Evolutionary conservation across 1,140 invertebrate species (phyloP).

Genomic region (Globodera ellingtonae): DNA sequence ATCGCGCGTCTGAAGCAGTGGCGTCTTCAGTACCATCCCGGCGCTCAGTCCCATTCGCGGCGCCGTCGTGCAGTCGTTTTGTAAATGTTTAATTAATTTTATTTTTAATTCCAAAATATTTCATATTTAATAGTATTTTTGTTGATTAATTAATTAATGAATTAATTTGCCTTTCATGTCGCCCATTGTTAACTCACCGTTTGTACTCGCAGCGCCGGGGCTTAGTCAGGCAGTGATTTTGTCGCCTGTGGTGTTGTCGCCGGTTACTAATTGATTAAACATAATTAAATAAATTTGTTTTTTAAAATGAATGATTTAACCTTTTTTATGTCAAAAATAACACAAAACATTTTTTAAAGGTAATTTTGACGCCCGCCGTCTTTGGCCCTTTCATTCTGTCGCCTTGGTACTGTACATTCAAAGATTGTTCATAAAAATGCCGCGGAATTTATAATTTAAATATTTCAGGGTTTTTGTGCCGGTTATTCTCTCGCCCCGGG

Average conservation of each 20-base stretch:
- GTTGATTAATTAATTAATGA: too few species aligned
- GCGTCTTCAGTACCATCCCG: neutral
- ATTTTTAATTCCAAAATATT: too few species aligned
- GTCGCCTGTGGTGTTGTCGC: conserved; percentile 44
- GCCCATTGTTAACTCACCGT: conserved; percentile 9
- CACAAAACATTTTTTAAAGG: neutral
- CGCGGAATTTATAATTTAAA: neutral
- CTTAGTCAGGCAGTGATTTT: conserved; percentile 47
- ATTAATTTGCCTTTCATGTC: neutral
- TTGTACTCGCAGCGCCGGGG: conserved; percentile 19
- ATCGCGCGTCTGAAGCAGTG: neutral
- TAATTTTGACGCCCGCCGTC: conserved; percentile 54
- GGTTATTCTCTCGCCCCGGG: conserved; percentile 50
- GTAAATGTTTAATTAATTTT: neutral
- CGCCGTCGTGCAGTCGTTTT: neutral
- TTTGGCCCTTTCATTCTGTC: conserved; percentile 54
- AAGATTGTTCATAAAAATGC: neutral
- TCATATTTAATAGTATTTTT: too few species aligned
- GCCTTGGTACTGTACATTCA: conserved; percentile 37
- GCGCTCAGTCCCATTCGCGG: neutral
- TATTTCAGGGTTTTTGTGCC: conserved; percentile 44
- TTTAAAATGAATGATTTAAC: neutral
- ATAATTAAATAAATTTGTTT: too few species aligned
- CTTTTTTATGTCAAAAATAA: neutral
- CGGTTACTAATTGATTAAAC: conserved; percentile 32